Evolutionary conservation across 1,140 invertebrate species (phyloP).

Genomic region (Bombus waltoni): DNA sequence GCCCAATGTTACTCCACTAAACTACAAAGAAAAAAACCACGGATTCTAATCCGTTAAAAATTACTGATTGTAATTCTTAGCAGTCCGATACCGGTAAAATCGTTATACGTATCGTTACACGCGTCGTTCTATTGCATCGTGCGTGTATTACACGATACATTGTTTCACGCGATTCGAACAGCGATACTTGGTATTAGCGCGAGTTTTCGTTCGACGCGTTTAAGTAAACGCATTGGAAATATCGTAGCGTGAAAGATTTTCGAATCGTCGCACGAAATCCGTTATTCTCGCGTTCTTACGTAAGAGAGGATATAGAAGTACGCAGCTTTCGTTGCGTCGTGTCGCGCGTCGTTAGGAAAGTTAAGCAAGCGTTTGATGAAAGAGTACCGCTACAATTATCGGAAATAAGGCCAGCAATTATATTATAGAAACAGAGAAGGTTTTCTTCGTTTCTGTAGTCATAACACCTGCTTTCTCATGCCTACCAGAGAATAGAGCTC

Average conservation of each 20-base stretch:
- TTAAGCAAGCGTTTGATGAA: constrained; percentile 28
- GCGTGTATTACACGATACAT: no score
- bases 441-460: background rate
- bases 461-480: no score
- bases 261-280: background rate
- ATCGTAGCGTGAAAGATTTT: background rate
- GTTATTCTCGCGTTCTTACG: constrained; percentile 28
- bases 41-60: background rate
- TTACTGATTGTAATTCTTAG: background rate
- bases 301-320: constrained; percentile 22
- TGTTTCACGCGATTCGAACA: no score
- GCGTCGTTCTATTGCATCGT: no score
- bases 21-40: background rate
- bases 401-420: constrained; percentile 35
- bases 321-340: constrained; percentile 3
- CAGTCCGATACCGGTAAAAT: background rate
- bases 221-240: no score
- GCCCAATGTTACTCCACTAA: constrained; percentile 6
- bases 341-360: background rate
- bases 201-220: no score
- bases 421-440: background rate
- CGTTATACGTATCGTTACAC: background rate
- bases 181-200: no score
- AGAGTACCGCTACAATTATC: constrained; percentile 30
- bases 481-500: no score